Base-by-base conservation (phyloP, 2,888 invertebrate genomes). In the Eucera pruinosa region DNA sequence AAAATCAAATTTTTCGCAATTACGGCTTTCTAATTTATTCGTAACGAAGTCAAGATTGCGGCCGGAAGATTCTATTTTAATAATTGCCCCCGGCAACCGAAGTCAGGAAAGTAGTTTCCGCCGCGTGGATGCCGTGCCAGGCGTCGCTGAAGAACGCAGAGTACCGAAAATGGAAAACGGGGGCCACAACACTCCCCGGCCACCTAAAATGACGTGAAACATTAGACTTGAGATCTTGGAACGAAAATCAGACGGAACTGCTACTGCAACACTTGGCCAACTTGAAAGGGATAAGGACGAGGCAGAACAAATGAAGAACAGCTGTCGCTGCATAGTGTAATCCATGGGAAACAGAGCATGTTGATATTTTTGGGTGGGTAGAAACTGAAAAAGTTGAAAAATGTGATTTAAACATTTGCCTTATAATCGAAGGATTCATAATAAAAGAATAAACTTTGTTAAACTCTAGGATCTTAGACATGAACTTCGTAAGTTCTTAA, bases 61-160 rank as follows among this genome's bases (percentile, higher is more conserved):
- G 30, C 45, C 6, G 45, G 27, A 47, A 72, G 62, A 62, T 71
- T 75, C 57, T 58, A 72, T 72, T 75, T 65, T 58, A 65, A 58
- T 75, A 72, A 72, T 64, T 71, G 30, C 52, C 27, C 18, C 20
- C 27, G 27, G 30, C 48, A 5, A 45, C 13, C 54, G 25, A 36
- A 43, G 50, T 39, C 50, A 15, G 39, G 39, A 33, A 70, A 62
- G 64, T 65, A 75, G 73, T 74, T 50, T 57, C 43, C 41, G 13
- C 0, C n/a, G n/a, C n/a, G n/a, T n/a, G n/a, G 27, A 15, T 61
- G 61, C 23, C 13, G 52, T 25, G 23, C 3, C 48, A 33, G 61
- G 55, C 27, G 36, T 57, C 36, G 41, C 36, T 2, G 48, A 20
- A 47, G 43, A 58, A 33, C 43, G 13, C 20, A 23, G 39, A 27